phyloP scores from a whole-genome alignment of 37 sponge, comb jelly and placozoan species.

The Aphrocallistes beatrix region DNA sequence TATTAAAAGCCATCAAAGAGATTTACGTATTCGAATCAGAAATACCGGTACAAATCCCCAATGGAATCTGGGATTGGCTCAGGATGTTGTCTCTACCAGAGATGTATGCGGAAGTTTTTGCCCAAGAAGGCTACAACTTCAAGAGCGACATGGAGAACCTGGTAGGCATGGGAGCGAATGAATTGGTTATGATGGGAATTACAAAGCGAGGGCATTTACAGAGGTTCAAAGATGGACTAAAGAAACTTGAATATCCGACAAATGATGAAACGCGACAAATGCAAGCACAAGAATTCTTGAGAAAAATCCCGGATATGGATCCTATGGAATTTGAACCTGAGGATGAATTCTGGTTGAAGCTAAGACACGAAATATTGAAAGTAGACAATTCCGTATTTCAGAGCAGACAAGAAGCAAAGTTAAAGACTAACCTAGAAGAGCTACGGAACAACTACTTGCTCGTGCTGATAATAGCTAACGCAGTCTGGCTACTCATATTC shows the following conservation, averaged over 20 bases:
- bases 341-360: background rate
- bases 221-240: background rate
- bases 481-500: background rate
- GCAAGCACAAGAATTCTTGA: background rate
- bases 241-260: background rate
- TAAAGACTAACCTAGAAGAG: background rate
- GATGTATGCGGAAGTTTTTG: conserved; percentile 34
- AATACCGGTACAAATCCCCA: conserved; percentile 35
- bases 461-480: background rate
- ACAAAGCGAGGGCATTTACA: conserved; percentile 37
- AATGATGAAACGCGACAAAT: background rate
- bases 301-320: background rate
- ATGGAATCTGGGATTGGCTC: background rate
- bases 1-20: conserved; percentile 39
- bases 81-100: conserved; percentile 24
- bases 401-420: background rate
- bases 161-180: conserved; percentile 26
- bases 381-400: background rate
- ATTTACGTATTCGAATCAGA: conserved; percentile 34
- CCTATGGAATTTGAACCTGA: background rate
- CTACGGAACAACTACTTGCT: background rate
- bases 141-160: conserved; percentile 47
- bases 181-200: conserved; percentile 52
- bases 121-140: conserved; percentile 37
- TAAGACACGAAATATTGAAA: background rate